Evolutionary conservation across 2,113 vertebrate species (phyloP), one percentile per base, ranked within the genome.

Genomic region (Dendropsophus ebraccatus): DNA sequence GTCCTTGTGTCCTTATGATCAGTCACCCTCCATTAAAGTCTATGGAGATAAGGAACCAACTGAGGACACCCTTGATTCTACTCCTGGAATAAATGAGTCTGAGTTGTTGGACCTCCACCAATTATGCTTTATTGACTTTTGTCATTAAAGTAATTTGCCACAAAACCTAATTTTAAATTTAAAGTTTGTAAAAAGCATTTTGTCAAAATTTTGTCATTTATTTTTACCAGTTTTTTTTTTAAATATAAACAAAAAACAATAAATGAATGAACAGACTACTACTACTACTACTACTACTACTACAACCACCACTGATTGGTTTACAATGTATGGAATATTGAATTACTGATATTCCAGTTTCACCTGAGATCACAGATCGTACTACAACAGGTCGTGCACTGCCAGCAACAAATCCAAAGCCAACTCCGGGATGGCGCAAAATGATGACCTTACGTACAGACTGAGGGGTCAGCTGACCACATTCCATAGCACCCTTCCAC

Each of bases 401-500:
- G 94, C 97, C 96, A 16, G 97, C 97, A 91, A 99, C 92, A 87
- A 99, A 99, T 93, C 97, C 97, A 45, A 99, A 99, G 93, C 97
- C 98, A 94, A 95, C 93, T 91, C 87, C 88, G 21, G 96, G 95
- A 91, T 98, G 95, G 87, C 96, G 95, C 88, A 93, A 95, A 93
- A 99, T 93, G 89, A 92, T 96, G 95, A 99, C 96, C 92, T 97
- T 95, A 95, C 95, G 95, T 92, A 96, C 92, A 83, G 95, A 93
- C 92, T 95, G 95, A 93, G 96, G 91, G 94, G 96, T 96, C 95
- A 97, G 94, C 93, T 96, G 96, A 91, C 94, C 95, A 96, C 94
- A 96, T 96, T 98, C 97, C 98, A 97, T 97, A 95, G 90, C 93
- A 99, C 98, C 95, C 92, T 96, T 96, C 95, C 92, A 95, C 94